Evolutionary conservation across 2,888 invertebrate species (phyloP), one percentile per base, ranked within the genome.

Genomic region (Lapara coniferarum): DNA sequence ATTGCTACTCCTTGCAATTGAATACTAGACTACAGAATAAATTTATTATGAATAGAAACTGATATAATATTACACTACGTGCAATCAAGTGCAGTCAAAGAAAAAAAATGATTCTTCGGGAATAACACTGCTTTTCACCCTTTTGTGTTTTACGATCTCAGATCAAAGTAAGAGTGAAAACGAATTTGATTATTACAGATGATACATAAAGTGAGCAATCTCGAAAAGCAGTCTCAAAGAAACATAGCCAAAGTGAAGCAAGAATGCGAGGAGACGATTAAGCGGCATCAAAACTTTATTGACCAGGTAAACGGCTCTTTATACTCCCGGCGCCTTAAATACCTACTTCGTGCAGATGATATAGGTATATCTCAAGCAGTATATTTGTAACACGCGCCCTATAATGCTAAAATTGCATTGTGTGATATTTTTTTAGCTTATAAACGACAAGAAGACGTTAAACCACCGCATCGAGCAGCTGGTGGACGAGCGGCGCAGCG

Each of bases 211-310:
- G 89, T 93, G 55, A 89, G 88, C 78, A 91, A 90, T 57, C 73
- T 93, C 52, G 93, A 93, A 81, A 91, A 90, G 71, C 93, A 93
- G 72, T 93, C 93, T 0, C 79, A 84, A 5, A 85, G 92, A 0
- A 92, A 88, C 77, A 84, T 93, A 13, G 76, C 84, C 0, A 91
- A 89, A 73, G 91, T 91, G 71, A 93, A 93, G 66, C 89, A 95
- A 37, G 97, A 97, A 77, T 97, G 96, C 78, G 97, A 97, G 79
- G 94, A 92, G 6, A 95, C 96, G 0, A 95, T 97, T 30, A 95
- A 96, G 74, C 93, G 97, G 14, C 97, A 97, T 83, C 97, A 98
- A 83, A 96, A 95, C 72, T 97, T 97, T 76, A 97, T 97, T 66
- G 97, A 97, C 82, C 97, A 96, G 92, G 95, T 95, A 79, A n/a